Evolutionary conservation across 1,140 invertebrate species (phyloP), one percentile per base, ranked within the genome.

Genomic region (Lepidostoma basale): DNA sequence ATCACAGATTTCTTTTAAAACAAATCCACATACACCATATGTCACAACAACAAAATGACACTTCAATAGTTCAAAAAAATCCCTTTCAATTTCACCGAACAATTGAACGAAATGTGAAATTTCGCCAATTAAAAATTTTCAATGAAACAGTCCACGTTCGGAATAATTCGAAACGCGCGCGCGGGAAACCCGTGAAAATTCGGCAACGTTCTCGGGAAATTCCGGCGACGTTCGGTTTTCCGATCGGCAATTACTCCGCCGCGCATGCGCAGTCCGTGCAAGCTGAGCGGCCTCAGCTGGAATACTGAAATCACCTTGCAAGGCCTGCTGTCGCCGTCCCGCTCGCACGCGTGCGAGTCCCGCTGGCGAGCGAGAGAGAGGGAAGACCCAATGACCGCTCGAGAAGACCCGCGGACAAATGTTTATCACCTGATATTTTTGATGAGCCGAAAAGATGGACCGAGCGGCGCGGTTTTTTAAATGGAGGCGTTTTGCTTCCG

Each of bases 251-350:
- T n/a, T 14, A 14, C 30, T 44, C 33, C 26, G 18, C 44, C 62
- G 62, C 62, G 62, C 56, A 60, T 60, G 56, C 56, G 40, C 56
- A 56, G 6, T 18, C 69, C 65, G 69, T 71, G 49, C 52, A 25
- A 62, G 47, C 70, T 26, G 67, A 42, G 18, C 70, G 70, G 40
- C 62, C 70, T 72, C 70, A 69, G 62, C 59, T 66, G 70, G 62
- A 66, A 62, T 39, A 72, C 70, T 72, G 70, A 69, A 62, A 66
- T 72, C 67, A 72, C 70, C 67, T 72, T 72, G 70, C 70, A 72
- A 72, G 70, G 70, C 67, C 63, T 56, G 70, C 12, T 60, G 16
- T 40, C 23, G 42, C 60, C 67, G 62, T 68, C 70, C 49, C 47
- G 28, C 60, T 66, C 49, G 18, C 54, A 3, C 63, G 12, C 22